Conservation (phyloP, 2,888 invertebrate genomes). For the Lasioglossum morio region DNA sequence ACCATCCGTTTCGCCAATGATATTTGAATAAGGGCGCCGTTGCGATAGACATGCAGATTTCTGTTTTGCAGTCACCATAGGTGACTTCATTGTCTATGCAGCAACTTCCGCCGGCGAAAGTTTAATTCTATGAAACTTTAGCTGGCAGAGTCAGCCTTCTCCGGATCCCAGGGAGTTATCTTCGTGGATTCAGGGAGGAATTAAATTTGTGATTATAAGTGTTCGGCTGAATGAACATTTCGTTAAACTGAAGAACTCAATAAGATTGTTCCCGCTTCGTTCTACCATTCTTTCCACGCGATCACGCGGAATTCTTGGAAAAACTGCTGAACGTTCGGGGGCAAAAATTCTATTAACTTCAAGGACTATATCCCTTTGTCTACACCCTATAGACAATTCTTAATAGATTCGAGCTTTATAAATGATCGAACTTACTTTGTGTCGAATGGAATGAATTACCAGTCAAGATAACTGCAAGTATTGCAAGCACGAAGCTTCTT, state of each 20-base stretch:
- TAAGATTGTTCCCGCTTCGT: slow-evolving; percentile 1
- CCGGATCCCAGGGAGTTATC: slow-evolving; percentile 40
- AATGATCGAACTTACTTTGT: background rate
- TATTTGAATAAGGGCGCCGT: slow-evolving; percentile 67
- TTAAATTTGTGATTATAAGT: slow-evolving; percentile 38
- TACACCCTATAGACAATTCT: background rate
- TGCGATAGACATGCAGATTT: slow-evolving; percentile 70
- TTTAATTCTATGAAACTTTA: slow-evolving; percentile 74
- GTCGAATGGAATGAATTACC: background rate
- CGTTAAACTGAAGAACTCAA: slow-evolving; percentile 4
- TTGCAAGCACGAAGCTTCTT: background rate
- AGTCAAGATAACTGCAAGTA: background rate
- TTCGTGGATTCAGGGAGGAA: slow-evolving; percentile 20
- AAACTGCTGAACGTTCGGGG: background rate
- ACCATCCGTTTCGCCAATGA: slow-evolving; percentile 39
- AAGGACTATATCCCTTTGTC: background rate
- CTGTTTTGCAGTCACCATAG: slow-evolving; percentile 53
- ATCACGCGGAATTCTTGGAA: background rate
- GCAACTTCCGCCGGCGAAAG: slow-evolving; percentile 65
- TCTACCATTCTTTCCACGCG: background rate
- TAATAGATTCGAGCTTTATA: too few relatives aligned
- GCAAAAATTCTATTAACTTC: slow-evolving; percentile 10
- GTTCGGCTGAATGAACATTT: slow-evolving; percentile 14
- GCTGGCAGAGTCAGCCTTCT: slow-evolving; percentile 40
- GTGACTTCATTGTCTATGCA: slow-evolving; percentile 52